Evolutionary conservation across 2,888 invertebrate genomes (phyloP).

Genomic region (Aphidius colemani): DNA sequence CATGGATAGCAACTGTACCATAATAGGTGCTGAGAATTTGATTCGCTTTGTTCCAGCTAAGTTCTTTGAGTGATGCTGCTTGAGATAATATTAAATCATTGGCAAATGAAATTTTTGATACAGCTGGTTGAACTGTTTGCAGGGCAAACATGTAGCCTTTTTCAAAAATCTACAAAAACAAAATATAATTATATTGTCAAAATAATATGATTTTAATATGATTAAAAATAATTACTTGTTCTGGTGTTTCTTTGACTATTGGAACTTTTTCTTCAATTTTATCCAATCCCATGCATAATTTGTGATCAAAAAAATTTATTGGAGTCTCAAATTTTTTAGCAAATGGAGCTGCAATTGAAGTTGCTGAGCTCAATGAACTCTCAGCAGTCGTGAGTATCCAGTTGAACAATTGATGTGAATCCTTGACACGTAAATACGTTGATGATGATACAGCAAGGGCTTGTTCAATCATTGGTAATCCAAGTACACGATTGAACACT

Average conservation of each 20-base stretch:
- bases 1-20: slow-evolving; percentile 70
- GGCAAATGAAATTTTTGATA: slow-evolving; percentile 61
- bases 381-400: slow-evolving; percentile 69
- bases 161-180: slow-evolving; percentile 43
- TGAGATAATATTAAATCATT: slow-evolving; percentile 64
- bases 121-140: slow-evolving; percentile 46
- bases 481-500: slow-evolving; percentile 49
- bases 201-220: not conserved
- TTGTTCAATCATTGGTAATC: slow-evolving; percentile 49
- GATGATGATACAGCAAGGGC: slow-evolving; percentile 47
- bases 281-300: slow-evolving; percentile 70
- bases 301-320: slow-evolving; percentile 68
- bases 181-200: slow-evolving; percentile 26
- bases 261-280: slow-evolving; percentile 71
- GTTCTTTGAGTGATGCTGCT: slow-evolving; percentile 69
- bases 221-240: slow-evolving; percentile 41
- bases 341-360: slow-evolving; percentile 62
- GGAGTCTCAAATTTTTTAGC: slow-evolving; percentile 65
- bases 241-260: slow-evolving; percentile 69
- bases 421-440: slow-evolving; percentile 51
- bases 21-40: slow-evolving; percentile 72
- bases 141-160: slow-evolving; percentile 48
- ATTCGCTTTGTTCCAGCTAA: slow-evolving; percentile 75
- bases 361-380: slow-evolving; percentile 61
- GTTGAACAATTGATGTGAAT: slow-evolving; percentile 60